Conservation (phyloP, 2,797 vertebrate species). For the Megalops cyprinoides region DNA sequence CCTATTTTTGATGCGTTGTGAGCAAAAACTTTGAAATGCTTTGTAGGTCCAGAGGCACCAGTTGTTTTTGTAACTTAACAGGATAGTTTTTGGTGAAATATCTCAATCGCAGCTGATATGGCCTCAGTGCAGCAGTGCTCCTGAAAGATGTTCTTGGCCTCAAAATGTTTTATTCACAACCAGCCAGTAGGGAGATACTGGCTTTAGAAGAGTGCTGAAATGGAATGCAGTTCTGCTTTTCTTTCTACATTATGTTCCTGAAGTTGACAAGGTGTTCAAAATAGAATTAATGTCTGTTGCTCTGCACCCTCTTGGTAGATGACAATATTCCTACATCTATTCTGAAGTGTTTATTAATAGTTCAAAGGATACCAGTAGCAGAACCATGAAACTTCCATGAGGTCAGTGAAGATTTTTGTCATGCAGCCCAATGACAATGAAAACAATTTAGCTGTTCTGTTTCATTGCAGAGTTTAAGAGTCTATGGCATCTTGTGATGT, state of each 20-base stretch:
- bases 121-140: background rate
- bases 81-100: slow-evolving; percentile 6
- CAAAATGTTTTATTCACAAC: slow-evolving; percentile 22
- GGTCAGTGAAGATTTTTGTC: slow-evolving; percentile 30
- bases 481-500: background rate
- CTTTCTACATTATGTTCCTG: background rate
- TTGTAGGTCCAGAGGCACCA: background rate
- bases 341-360: slow-evolving; percentile 46
- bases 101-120: background rate
- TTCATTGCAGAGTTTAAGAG: no score
- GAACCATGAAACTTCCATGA: slow-evolving; percentile 47
- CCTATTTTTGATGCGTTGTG: background rate
- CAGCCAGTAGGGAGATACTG: background rate
- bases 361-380: slow-evolving; percentile 40
- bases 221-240: background rate
- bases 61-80: slow-evolving; percentile 5
- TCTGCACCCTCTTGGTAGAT: slow-evolving; percentile 41
- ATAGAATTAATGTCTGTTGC: slow-evolving; percentile 44
- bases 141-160: slow-evolving; percentile 5
- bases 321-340: slow-evolving; percentile 42
- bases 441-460: slow-evolving; percentile 21
- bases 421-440: slow-evolving; percentile 37
- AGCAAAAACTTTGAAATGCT: background rate
- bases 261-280: slow-evolving; percentile 37
- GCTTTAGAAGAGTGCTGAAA: background rate